Evolutionary conservation across 2,113 vertebrate species (phyloP), one percentile per base, ranked within the genome.

Genomic region (Sitta europaea): DNA sequence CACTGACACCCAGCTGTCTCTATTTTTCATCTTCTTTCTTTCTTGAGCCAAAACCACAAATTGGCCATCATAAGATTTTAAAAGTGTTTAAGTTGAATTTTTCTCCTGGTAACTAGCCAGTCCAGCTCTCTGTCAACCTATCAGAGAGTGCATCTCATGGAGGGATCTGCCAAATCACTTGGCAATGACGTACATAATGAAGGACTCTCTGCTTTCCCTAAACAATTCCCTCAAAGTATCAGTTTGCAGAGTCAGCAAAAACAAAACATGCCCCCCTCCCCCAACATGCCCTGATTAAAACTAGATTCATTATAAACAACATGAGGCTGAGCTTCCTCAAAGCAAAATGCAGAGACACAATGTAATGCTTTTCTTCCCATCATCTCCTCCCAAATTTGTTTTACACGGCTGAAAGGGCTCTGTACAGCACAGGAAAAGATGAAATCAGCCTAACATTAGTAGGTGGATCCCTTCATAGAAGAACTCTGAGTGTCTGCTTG

Each of bases 151-250:
- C 40, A 65, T 94, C 77, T 87, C 51, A 16, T 2, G 5, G 22
- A 86, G 42, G 36, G 72, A 93, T 66, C 51, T 94, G 95, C 96
- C 96, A 97, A 97, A 92, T 91, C 48, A 28, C 68, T 96, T 86
- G 89, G 81, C 85, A 94, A 18, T 58, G 50, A 79, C 0, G 1
- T 63, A 62, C 61, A 55, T 45, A 59, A 88, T 75, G 91, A 94
- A 94, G 58, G 68, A 76, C 54, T 81, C 79, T 89, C 50, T 88
- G 77, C 92, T 90, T 89, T 85, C 50, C 42, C 55, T 36, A 84
- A 86, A 88, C 72, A 92, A 86, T 88, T 92, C 53, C 55, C 81
- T 74, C 75, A 28, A 88, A 94, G 75, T 86, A 73, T 90, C 86
- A 55, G 70, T 91, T 91, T 88, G 93, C 75, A 88, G 70, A 92